A percentile compares a stretch with the other conserved stretches of the same genome.
Evolutionary conservation across 2,113 vertebrate genomes (phyloP).

Genomic region (Lophius piscatorius): DNA sequence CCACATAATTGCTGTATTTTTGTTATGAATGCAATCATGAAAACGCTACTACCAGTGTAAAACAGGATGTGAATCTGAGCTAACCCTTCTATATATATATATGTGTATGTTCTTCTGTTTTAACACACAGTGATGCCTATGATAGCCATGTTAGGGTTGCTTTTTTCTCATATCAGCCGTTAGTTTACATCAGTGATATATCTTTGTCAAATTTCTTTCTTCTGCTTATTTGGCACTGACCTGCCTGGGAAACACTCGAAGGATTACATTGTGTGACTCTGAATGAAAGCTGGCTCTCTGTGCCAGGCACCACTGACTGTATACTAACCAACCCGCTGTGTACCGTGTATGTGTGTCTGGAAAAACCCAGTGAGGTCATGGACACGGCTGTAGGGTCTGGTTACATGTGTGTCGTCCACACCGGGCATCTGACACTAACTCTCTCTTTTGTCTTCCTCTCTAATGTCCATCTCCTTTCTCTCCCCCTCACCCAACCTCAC

Average conservation of each 20-base stretch:
- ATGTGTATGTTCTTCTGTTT: too few relatives aligned
- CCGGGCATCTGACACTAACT: conserved; percentile 54
- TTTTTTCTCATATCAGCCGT: too few relatives aligned
- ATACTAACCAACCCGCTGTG: background rate
- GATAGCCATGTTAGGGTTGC: too few relatives aligned
- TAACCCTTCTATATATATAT: too few relatives aligned
- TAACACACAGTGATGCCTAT: too few relatives aligned
- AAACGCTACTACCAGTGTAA: too few relatives aligned
- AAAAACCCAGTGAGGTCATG: conserved; percentile 79
- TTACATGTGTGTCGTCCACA: conserved; percentile 67
- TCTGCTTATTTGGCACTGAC: conserved; percentile 25
- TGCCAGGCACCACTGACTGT: conserved; percentile 64
- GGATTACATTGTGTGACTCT: conserved; percentile 72
- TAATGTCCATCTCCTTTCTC: conserved; percentile 20
- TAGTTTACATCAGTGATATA: background rate
- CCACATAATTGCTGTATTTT: background rate
- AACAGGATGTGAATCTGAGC: too few relatives aligned
- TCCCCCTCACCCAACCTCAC: background rate
- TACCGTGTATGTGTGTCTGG: conserved; percentile 29
- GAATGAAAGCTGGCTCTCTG: conserved; percentile 61
- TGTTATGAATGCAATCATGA: background rate
- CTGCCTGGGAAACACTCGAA: conserved; percentile 47
- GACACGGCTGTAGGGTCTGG: conserved; percentile 61
- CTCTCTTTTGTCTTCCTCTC: conserved; percentile 43
- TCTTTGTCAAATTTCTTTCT: too few relatives aligned